A percentile compares a stretch with the other conserved stretches of the same genome.
These are phyloP conservation scores for Andrena flavipes DNA, from an alignment of 2,888 invertebrate genomes.

Conservation along the genomic window DNA sequence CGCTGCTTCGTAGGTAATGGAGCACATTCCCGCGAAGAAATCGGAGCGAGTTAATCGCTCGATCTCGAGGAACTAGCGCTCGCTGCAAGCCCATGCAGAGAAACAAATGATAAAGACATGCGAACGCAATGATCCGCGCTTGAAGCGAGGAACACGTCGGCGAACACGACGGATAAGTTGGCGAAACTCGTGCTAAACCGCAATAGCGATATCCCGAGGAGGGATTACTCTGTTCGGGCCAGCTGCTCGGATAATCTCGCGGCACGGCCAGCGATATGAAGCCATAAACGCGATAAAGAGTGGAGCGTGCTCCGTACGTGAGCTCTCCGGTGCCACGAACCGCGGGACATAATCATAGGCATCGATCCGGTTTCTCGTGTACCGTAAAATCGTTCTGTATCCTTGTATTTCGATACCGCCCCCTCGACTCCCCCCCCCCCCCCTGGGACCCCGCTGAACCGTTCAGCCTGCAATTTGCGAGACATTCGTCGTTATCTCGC, in stretches of 20 bases:
- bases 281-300: slow-evolving; percentile 71
- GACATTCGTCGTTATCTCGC: slow-evolving; percentile 65
- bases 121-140: not conserved
- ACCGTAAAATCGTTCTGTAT: slow-evolving; percentile 46
- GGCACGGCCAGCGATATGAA: slow-evolving; percentile 59
- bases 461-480: slow-evolving; percentile 62
- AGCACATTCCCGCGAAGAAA: not conserved
- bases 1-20: not conserved
- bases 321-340: slow-evolving; percentile 45
- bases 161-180: slow-evolving; percentile 18
- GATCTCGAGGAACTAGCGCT: not conserved
- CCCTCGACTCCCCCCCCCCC: slow-evolving; percentile 55
- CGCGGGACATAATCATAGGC: slow-evolving; percentile 63
- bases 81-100: not conserved
- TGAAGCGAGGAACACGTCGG: not conserved
- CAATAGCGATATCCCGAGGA: slow-evolving; percentile 39
- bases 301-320: slow-evolving; percentile 21
- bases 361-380: slow-evolving; percentile 61
- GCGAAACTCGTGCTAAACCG: slow-evolving; percentile 32
- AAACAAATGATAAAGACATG: not conserved
- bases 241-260: slow-evolving; percentile 54
- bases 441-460: slow-evolving; percentile 23
- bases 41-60: not conserved
- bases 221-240: slow-evolving; percentile 47
- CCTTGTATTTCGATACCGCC: slow-evolving; percentile 39